These are phyloP conservation scores for Blennius ocellaris DNA, from an alignment of 2,113 vertebrate species.

Conservation along the genomic window DNA sequence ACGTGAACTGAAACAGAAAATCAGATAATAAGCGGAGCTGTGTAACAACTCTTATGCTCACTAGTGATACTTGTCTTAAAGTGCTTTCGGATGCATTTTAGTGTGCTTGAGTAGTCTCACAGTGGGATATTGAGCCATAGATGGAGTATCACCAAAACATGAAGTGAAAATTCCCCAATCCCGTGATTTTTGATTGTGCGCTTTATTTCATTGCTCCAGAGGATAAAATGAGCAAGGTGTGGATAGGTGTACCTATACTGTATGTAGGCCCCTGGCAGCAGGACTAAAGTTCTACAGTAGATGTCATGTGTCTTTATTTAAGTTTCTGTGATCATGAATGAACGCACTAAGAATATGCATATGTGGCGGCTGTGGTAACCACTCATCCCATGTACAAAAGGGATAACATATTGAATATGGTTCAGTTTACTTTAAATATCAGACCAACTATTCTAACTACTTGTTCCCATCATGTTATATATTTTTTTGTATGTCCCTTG, in stretches of 20 bases:
- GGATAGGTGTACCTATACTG: conserved; percentile 12
- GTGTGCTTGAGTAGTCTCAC: conserved; percentile 63
- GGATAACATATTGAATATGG: conserved; percentile 23
- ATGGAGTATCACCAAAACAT: conserved; percentile 12
- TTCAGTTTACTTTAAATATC: conserved; percentile 31
- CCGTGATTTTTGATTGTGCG: not conserved
- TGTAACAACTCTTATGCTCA: conserved; percentile 49
- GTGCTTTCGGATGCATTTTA: conserved; percentile 69
- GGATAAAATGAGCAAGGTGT: conserved; percentile 1
- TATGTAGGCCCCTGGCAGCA: conserved; percentile 12
- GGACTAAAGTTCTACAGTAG: conserved; percentile 35
- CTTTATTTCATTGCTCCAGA: conserved; percentile 36
- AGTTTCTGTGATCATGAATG: conserved; percentile 12
- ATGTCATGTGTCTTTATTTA: conserved; percentile 32
- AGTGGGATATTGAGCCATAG: conserved; percentile 27
- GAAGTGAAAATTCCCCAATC: not conserved
- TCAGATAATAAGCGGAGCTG: conserved; percentile 36
- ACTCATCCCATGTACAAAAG: conserved; percentile 37
- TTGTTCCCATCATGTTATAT: conserved; percentile 13
- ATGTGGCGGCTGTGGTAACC: conserved; percentile 7
- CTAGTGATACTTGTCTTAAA: conserved; percentile 73
- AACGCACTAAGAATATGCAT: conserved; percentile 23
- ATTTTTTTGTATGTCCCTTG: conserved; percentile 9
- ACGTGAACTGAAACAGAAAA: conserved; percentile 50
- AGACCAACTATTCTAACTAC: conserved; percentile 41